Evolutionary conservation across 2,888 invertebrate species (phyloP), one percentile per base, ranked within the genome.

Genomic region (Drosophila austrosaltans): DNA sequence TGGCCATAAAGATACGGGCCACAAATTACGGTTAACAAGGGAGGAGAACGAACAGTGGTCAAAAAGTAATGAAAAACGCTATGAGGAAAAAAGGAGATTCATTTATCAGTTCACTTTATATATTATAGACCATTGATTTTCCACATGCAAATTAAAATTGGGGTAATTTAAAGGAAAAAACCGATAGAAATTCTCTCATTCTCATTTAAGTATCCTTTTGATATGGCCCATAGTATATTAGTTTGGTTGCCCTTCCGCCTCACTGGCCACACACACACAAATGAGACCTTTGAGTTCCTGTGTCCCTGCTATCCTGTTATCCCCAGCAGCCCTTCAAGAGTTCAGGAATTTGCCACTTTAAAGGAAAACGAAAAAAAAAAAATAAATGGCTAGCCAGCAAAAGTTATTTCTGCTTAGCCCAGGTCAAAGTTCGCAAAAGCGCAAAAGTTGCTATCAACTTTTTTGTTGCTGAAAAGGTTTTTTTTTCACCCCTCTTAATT

Each of bases 1-100:
- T 32, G 66, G 57, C 62, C 74, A 68, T 81, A 76, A 81, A 84
- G 66, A 61, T 70, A 69, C 69, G 67, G 69, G 48, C 69, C 63
- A 73, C 77, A 77, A 69, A 80, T 78, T 80, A 72, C 53, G 53
- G 57, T 59, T 63, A 66, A 64, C 53, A 66, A 69, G 60, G 30
- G 22, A 48, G 48, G 10, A 12, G 2, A 12, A 53, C 57, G 2
- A 12, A 53, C 57, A 42, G 36, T 61, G 60, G 61, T 56, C 28
- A 32, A 10, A 39, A 40, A 63, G 54, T 54, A 2, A 2, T 36
- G 36, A 10, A 36, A 36, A 36, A 36, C 2, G 36, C 36, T 8
- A 36, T 2, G 1, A 36, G 36, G 30, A n/a, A 20, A 30, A 42
- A 16, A 32, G 22, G 6, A 44, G 3, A 12, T 10, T 4, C 12